A percentile compares a stretch with the other conserved stretches of the same genome.
Evolutionary conservation across 2,797 vertebrate species (phyloP).

Genomic region (Channallabes apus): DNA sequence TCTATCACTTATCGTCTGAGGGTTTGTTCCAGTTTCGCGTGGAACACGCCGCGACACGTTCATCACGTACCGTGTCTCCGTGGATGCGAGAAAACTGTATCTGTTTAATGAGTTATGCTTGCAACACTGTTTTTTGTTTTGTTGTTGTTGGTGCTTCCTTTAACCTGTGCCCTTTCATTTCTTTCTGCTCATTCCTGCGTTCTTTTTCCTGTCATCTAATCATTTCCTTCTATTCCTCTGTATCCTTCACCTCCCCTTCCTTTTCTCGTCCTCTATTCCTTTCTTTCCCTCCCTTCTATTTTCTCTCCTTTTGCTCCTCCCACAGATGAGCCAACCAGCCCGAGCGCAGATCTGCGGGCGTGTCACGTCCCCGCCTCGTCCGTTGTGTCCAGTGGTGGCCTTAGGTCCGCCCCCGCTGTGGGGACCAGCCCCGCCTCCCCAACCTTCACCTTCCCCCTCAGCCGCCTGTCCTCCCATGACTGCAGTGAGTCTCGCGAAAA

Average conservation of each 20-base stretch:
- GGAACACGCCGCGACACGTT: background rate
- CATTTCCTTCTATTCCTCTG: slow-evolving; percentile 12
- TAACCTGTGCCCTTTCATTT: slow-evolving; percentile 47
- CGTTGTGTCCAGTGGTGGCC: slow-evolving; percentile 93
- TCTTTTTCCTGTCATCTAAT: slow-evolving; percentile 38
- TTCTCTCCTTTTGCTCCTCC: slow-evolving; percentile 54
- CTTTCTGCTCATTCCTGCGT: slow-evolving; percentile 22
- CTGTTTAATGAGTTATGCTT: background rate
- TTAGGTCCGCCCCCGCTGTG: slow-evolving; percentile 84
- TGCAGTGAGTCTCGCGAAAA: slow-evolving; percentile 85
- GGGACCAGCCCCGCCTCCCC: slow-evolving; percentile 87
- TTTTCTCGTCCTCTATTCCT: slow-evolving; percentile 32
- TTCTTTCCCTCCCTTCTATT: slow-evolving; percentile 56
- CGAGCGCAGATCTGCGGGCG: slow-evolving; percentile 91
- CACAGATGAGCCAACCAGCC: slow-evolving; percentile 94
- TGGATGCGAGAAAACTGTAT: background rate
- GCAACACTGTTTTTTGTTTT: background rate
- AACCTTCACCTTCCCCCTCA: slow-evolving; percentile 88
- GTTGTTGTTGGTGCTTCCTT: slow-evolving; percentile 23
- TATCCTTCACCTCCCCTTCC: slow-evolving; percentile 23
- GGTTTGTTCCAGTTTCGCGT: background rate
- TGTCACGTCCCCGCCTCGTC: slow-evolving; percentile 94
- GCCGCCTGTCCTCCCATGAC: slow-evolving; percentile 93
- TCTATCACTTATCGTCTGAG: background rate
- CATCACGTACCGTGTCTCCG: background rate